phyloP scores from a whole-genome alignment of 2,888 invertebrate genomes.

The Diloba caeruleocephala region DNA sequence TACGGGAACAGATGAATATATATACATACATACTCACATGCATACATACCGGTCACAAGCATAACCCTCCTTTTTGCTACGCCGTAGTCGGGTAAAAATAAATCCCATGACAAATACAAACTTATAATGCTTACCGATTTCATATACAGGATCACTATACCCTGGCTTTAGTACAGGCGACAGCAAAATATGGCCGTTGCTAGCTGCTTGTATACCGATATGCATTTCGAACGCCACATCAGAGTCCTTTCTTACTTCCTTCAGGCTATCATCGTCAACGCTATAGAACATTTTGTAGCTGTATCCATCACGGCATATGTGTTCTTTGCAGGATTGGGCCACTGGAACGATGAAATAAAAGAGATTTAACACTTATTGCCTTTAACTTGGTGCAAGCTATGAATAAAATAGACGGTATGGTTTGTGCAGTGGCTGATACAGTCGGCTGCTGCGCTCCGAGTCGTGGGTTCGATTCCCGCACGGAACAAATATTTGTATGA shows the following conservation, averaged over 20 bases:
- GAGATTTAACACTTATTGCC: too few species aligned
- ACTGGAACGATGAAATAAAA: slow-evolving; percentile 21
- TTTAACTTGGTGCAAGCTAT: too few species aligned
- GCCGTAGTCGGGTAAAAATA: too few species aligned
- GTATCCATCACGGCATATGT: slow-evolving; percentile 88
- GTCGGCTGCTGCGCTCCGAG: too few species aligned
- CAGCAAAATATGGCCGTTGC: slow-evolving; percentile 92
- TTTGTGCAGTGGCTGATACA: too few species aligned
- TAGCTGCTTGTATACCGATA: slow-evolving; percentile 90
- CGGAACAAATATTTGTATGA: too few species aligned
- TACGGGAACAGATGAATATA: too few species aligned
- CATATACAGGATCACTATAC: slow-evolving; percentile 89
- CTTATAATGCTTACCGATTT: slow-evolving; percentile 85
- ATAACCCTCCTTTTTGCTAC: too few species aligned
- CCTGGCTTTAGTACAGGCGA: slow-evolving; percentile 85
- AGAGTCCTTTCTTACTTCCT: slow-evolving; percentile 53
- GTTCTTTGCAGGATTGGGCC: slow-evolving; percentile 55
- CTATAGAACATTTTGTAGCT: slow-evolving; percentile 89
- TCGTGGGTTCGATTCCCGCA: too few species aligned
- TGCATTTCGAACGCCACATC: slow-evolving; percentile 88
- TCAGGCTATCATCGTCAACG: slow-evolving; percentile 69
- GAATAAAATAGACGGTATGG: too few species aligned
- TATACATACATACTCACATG: too few species aligned
- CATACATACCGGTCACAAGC: too few species aligned
- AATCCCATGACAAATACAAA: neutral